These are phyloP conservation scores for Callipepla californica DNA, from an alignment of 2,113 vertebrate genomes.

Conservation along the genomic window DNA sequence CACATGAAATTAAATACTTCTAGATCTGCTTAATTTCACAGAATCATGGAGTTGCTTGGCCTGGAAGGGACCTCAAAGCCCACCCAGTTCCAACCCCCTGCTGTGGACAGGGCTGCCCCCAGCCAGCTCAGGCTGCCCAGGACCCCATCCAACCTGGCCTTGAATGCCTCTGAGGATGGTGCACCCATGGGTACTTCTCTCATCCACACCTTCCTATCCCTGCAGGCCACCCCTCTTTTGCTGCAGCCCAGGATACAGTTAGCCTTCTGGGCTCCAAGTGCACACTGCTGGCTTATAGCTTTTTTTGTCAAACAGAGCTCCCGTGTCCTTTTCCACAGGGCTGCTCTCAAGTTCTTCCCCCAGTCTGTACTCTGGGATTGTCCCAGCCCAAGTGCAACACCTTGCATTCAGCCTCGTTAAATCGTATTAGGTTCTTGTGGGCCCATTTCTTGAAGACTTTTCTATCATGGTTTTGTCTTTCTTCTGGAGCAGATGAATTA, in stretches of 20 bases:
- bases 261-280: background rate
- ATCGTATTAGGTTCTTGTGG: background rate
- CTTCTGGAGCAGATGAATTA: background rate
- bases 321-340: background rate
- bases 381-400: background rate
- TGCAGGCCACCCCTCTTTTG: background rate
- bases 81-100: background rate
- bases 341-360: background rate
- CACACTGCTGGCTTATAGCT: background rate
- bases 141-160: background rate
- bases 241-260: background rate
- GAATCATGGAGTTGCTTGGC: background rate
- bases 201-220: background rate
- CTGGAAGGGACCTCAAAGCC: background rate
- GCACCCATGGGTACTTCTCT: background rate
- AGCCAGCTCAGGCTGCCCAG: background rate
- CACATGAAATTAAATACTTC: background rate
- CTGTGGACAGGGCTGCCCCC: background rate
- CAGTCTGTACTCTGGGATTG: background rate
- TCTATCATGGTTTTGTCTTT: background rate
- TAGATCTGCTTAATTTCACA: background rate
- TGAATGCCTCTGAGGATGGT: background rate
- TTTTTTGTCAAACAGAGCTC: background rate
- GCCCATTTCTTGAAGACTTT: background rate
- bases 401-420: background rate